phyloP scores from a whole-genome alignment of 2,113 vertebrate species.

The Mugil cephalus region DNA sequence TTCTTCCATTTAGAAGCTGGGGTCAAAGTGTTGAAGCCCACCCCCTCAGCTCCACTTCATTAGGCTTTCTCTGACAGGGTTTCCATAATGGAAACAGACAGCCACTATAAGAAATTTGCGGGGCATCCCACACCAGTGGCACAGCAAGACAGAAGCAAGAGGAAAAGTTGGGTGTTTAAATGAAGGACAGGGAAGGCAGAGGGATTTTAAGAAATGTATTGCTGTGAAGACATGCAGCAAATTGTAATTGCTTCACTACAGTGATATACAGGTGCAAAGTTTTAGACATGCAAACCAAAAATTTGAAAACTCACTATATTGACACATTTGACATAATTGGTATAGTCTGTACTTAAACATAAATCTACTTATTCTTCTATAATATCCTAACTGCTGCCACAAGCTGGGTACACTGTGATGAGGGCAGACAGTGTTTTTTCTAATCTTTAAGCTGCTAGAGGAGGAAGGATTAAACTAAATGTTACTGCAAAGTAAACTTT shows the following conservation, averaged over 20 bases:
- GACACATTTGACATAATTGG: too few species aligned
- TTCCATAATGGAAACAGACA: slow-evolving; percentile 57
- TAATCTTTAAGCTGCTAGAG: too few species aligned
- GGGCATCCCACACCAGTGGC: slow-evolving; percentile 26
- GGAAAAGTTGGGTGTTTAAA: slow-evolving; percentile 6
- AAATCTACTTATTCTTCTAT: too few species aligned
- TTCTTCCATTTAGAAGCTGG: not conserved
- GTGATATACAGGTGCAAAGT: not conserved
- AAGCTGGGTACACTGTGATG: too few species aligned
- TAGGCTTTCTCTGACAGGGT: slow-evolving; percentile 55
- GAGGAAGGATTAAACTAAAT: too few species aligned
- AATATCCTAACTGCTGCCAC: too few species aligned
- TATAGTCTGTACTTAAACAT: too few species aligned
- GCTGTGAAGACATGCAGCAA: not conserved
- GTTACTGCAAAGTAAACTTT: too few species aligned
- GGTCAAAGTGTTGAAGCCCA: slow-evolving; percentile 48
- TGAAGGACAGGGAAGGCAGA: not conserved
- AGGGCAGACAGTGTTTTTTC: too few species aligned
- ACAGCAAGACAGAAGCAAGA: slow-evolving; percentile 3
- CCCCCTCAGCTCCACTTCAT: slow-evolving; percentile 48
- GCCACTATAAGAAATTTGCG: slow-evolving; percentile 53
- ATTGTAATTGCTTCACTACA: not conserved
- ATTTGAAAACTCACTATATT: too few species aligned
- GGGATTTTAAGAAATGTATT: not conserved
- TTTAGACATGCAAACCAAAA: not conserved